Evolutionary conservation across 2,113 vertebrate genomes (phyloP), one percentile per base, ranked within the genome.

Genomic region (Pseudorasbora parva): DNA sequence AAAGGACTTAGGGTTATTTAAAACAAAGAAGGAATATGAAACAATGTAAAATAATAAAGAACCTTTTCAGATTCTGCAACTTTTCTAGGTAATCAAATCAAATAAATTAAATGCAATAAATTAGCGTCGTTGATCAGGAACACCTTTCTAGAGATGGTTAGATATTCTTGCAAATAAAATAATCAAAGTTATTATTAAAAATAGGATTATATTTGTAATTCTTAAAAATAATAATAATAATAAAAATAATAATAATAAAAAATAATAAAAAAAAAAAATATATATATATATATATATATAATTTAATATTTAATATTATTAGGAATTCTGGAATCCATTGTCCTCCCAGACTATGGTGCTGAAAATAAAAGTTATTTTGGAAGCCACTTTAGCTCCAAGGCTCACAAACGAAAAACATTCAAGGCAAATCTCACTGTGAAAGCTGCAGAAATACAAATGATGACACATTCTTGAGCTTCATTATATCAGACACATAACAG

Each of bases 401-500:
- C n/a, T 47, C 43, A 72, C 41, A 25, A 45, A 45, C 21, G 19
- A 41, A 68, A 68, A 68, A n/a, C 19, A 68, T 45, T 45, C 41
- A 47, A 45, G 68, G n/a, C n/a, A 72, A 45, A 72, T 51, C 45
- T 51, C 33, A 0, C 23, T 27, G 72, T 47, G 72, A 51, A 74
- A 27, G 17, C 72, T 30, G 23, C 8, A 51, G 45, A 74, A 74
- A 74, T 30, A 51, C 23, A 74, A 71, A 74, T 74, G 72, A 51
- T 49, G 72, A 73, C 69, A 64, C 30, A 10, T 69, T 79, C 30
- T 47, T 60, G 21, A 64, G 30, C 12, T 11, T 73, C 69, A 45
- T 81, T 75, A 54, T 81, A 81, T 76, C 43, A 66, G 47, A 68
- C 47, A 76, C 43, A 25, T 49, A 41, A 69, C 71, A 82, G 17